Base-by-base conservation (phyloP, 2,797 vertebrate genomes). In the Gymnothorax reevesii region DNA sequence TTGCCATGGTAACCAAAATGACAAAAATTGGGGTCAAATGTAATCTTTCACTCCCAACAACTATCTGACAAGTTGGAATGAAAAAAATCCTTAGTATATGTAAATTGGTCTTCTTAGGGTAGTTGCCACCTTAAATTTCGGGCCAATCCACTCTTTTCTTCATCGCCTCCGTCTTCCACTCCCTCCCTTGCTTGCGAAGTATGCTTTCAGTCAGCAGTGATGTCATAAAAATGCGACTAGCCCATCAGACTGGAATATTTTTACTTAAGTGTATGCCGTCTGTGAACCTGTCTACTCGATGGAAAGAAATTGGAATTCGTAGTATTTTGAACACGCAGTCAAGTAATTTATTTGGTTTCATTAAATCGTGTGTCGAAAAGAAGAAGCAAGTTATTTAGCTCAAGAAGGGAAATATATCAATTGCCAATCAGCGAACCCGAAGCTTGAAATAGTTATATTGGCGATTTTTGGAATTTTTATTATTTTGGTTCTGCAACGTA, bases 251-350 rank as follows among this genome's bases (percentile, higher is more conserved):
- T 75, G 33, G 33, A 42, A 42, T 42, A 42, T 8, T 87, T 69
- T 69, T 52, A 1, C 42, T 42, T 6, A 73, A 85, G 86, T 86
- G 88, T 93, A 90, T 92, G 92, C 91, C 92, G 89, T 92, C 92
- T 62, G 64, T 88, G 73, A 87, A 87, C 57, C 84, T 89, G 88
- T 87, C 71, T 62, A 85, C 85, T 84, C 87, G 89, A 84, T 87
- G 92, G 86, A 49, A 90, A 42, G 33, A 90, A 89, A 88, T 91
- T 90, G 87, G 87, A 89, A 87, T 85, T 3, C 4, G 52, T 57
- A 55, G 62, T 25, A 55, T 77, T 57, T 62, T 64, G 3, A 20
- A 55, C 69, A 62, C 85, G 60, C 15, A 54, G 25, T 15, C 20
- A 27, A 52, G 15, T n/a, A 54, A 20, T 59, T 71, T 69, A 59